Base-by-base conservation (phyloP, 2,888 invertebrate species). In the Hyalella azteca region DNA sequence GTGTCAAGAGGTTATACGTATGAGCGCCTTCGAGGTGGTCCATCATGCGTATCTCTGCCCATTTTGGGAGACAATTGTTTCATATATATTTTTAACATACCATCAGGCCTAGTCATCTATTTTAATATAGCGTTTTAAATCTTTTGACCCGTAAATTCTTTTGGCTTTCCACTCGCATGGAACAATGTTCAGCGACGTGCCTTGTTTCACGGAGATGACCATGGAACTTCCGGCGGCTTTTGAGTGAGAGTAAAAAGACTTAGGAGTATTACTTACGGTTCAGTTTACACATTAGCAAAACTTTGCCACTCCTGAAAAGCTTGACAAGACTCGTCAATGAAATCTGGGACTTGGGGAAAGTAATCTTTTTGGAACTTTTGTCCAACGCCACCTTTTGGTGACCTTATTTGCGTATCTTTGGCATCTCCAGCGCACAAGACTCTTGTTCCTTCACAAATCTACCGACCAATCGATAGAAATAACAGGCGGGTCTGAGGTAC, bases 361-460 rank as follows among this genome's bases (percentile, higher is more conserved):
- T 66, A 66, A 66, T 66, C 66, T 66, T 66, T 66, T 39, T 66
- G 66, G 19, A 32, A 36, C 66, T 66, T 66, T 66, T 66, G 66
- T 66, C 13, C 19, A 4, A 36, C 1, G 66, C 29, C 66, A 66
- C 66, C 66, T 66, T 66, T 66, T 59, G 29, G 7, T 66, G 66
- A 66, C 66, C 66, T 66, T 39, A 1, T 11, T 66, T 36, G n/a
- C 36, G 39, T 36, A 66, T 66, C 66, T 45, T 45, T 9, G 45
- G 11, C 11, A 45, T 9, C 11, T 15, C 9, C 9, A 45, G 45
- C 15, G 45, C 15, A 9, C 45, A 45, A 45, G 45, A 45, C 15
- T 45, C 15, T 45, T 15, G 45, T 45, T n/a, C n/a, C n/a, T n/a
- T n/a, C n/a, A n/a, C n/a, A n/a, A n/a, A n/a, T n/a, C n/a, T n/a